phyloP scores from a whole-genome alignment of 2,113 vertebrate species.

The Gorsachius goisagi region DNA sequence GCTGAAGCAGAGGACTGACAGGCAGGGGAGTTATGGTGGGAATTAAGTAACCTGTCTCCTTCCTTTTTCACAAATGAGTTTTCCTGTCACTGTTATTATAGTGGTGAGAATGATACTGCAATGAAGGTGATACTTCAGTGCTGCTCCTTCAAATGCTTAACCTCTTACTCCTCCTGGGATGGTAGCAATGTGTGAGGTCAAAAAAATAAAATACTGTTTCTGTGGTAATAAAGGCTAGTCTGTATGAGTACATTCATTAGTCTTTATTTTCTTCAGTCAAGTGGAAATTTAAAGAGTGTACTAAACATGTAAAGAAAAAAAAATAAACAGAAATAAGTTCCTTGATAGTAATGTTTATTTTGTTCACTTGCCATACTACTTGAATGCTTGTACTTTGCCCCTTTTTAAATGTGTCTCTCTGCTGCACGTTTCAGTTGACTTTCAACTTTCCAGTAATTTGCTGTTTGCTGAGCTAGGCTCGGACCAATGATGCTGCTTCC shows the following conservation, averaged over 20 bases:
- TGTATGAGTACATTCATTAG: neutral
- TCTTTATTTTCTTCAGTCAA: neutral
- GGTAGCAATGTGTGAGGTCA: neutral
- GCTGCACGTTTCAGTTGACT: neutral
- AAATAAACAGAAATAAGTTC: neutral
- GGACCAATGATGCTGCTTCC: neutral
- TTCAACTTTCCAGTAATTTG: neutral
- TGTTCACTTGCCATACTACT: neutral
- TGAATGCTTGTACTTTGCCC: neutral
- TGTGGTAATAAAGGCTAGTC: neutral
- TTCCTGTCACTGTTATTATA: neutral
- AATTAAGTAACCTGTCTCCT: neutral
- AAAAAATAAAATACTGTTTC: neutral
- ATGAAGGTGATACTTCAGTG: neutral
- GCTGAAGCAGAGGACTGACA: neutral
- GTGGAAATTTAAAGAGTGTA: neutral
- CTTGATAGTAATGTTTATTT: neutral
- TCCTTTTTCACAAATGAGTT: neutral
- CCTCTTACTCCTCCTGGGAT: neutral
- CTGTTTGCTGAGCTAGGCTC: neutral
- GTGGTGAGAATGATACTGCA: neutral
- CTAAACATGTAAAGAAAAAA: neutral
- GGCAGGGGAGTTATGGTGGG: neutral
- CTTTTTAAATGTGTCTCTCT: neutral
- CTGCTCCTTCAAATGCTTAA: neutral